A percentile compares a stretch with the other conserved stretches of the same genome.
These are phyloP conservation scores for Nannoperca obscura DNA, from an alignment of 2,797 vertebrate genomes.

Conservation along the genomic window DNA sequence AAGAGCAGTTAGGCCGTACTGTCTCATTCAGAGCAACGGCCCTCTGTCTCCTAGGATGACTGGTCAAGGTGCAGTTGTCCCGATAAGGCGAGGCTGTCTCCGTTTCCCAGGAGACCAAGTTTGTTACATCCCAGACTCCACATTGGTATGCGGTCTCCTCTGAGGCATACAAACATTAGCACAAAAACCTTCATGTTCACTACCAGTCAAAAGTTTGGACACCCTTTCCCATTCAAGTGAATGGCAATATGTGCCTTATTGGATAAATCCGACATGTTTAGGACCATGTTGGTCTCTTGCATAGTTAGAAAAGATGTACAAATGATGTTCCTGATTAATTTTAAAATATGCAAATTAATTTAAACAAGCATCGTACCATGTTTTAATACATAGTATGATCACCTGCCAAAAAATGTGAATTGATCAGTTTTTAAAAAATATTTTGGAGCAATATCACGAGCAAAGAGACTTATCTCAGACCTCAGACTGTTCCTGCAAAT, in stretches of 20 bases:
- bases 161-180: too few species aligned
- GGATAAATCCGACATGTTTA: not conserved
- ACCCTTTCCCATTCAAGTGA: too few species aligned
- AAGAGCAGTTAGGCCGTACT: too few species aligned
- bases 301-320: not conserved
- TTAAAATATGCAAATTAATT: not conserved
- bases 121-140: too few species aligned
- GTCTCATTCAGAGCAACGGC: too few species aligned
- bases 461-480: not conserved
- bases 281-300: not conserved
- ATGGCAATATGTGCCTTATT: not conserved
- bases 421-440: not conserved
- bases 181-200: too few species aligned
- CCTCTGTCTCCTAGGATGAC: too few species aligned
- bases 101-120: too few species aligned
- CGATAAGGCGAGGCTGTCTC: too few species aligned
- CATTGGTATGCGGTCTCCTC: too few species aligned
- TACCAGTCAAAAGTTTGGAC: too few species aligned
- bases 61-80: too few species aligned
- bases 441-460: not conserved
- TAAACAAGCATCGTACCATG: not conserved
- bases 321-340: not conserved
- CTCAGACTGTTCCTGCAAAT: not conserved
- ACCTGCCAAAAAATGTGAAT: conserved; percentile 18
- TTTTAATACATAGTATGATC: conserved; percentile 1